These are phyloP conservation scores for Saccopteryx leptura DNA, from an alignment of 2,113 vertebrate species.

Conservation along the genomic window DNA sequence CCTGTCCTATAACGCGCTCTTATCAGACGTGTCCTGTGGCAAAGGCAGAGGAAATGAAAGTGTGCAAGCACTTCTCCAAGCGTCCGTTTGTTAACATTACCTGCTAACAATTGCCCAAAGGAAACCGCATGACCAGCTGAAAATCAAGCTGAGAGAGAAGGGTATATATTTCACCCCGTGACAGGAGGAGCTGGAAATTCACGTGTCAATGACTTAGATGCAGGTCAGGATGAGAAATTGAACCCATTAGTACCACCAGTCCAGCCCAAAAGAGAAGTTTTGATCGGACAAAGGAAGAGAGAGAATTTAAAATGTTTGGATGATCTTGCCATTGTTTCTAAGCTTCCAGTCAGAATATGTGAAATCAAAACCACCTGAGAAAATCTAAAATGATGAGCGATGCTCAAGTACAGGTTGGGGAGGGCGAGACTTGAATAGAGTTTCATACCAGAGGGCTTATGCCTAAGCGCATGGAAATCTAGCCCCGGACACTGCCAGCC, in stretches of 20 bases:
- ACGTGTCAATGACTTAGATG: neutral
- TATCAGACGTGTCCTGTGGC: neutral
- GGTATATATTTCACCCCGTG: neutral
- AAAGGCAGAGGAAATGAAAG: neutral
- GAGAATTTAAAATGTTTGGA: neutral
- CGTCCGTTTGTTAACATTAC: neutral
- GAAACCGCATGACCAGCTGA: neutral
- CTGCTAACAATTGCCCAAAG: neutral
- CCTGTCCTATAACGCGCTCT: neutral
- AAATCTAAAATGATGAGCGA: neutral
- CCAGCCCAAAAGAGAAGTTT: neutral
- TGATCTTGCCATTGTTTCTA: conserved; percentile 35
- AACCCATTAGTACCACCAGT: neutral
- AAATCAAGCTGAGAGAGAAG: neutral
- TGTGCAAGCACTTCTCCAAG: too few relatives aligned
- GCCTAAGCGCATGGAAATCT: neutral
- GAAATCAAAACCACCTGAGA: conserved; percentile 26
- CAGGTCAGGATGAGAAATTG: neutral
- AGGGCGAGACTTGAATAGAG: too few relatives aligned
- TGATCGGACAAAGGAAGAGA: neutral
- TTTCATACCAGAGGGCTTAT: neutral
- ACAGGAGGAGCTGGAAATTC: neutral
- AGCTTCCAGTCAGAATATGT: neutral
- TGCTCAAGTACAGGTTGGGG: neutral
- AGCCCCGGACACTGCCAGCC: neutral